phyloP scores from a whole-genome alignment of 2,888 invertebrate species.

The Buathra laborator region DNA sequence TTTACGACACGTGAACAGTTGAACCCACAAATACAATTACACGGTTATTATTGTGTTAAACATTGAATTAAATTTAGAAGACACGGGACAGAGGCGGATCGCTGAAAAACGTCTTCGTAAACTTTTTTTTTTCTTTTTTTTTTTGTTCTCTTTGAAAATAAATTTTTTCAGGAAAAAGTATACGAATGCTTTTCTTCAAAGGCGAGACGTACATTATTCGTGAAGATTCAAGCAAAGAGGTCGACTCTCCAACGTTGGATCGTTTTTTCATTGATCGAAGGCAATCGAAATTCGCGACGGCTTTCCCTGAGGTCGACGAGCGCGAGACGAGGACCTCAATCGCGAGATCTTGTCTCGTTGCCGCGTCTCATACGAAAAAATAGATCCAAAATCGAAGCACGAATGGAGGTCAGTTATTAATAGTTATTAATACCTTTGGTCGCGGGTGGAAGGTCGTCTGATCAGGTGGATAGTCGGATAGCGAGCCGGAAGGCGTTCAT shows the following conservation, averaged over 20 bases:
- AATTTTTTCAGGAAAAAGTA: slow-evolving; percentile 6
- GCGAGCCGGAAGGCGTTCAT: slow-evolving; percentile 83
- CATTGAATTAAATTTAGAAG: slow-evolving; percentile 46
- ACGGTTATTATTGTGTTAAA: slow-evolving; percentile 64
- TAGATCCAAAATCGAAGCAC: slow-evolving; percentile 52
- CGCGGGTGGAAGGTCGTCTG: slow-evolving; percentile 83
- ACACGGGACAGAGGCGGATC: slow-evolving; percentile 36
- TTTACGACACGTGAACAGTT: slow-evolving; percentile 27
- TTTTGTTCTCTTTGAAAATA: neutral
- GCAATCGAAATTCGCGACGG: neutral
- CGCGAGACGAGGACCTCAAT: neutral
- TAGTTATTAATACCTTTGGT: slow-evolving; percentile 83
- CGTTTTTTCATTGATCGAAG: slow-evolving; percentile 22
- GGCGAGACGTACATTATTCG: slow-evolving; percentile 50
- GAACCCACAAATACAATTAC: slow-evolving; percentile 40
- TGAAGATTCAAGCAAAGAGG: slow-evolving; percentile 54
- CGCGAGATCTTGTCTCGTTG: neutral
- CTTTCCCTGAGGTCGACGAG: neutral
- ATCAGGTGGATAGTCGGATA: slow-evolving; percentile 81
- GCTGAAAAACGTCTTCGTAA: slow-evolving; percentile 16
- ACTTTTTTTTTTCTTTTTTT: slow-evolving; percentile 6
- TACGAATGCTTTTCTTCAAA: slow-evolving; percentile 15
- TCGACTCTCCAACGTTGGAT: slow-evolving; percentile 49
- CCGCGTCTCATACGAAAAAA: slow-evolving; percentile 5
- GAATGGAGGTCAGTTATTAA: slow-evolving; percentile 72